Evolutionary conservation across 2,797 vertebrate genomes (phyloP).

Genomic region (Melanotaenia boesemani): DNA sequence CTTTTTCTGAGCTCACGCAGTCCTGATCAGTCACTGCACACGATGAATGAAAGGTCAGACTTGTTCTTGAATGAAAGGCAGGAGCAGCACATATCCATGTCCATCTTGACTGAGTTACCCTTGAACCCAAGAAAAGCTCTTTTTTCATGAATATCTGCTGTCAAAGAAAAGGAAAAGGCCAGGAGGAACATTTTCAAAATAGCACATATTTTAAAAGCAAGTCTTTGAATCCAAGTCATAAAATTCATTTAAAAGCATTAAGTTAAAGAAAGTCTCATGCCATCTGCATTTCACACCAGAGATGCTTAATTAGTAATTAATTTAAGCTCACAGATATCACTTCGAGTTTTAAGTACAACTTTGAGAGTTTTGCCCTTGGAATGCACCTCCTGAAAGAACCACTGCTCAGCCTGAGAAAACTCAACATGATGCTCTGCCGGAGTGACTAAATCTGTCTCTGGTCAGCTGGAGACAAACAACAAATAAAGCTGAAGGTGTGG

Average conservation of each 20-base stretch:
- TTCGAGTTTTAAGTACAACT: neutral
- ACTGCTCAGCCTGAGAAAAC: too few species aligned
- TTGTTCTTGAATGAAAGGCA: neutral
- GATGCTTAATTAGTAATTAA: too few species aligned
- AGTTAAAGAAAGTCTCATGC: neutral
- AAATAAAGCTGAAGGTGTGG: neutral
- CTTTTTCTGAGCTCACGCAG: constrained; percentile 1
- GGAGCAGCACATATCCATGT: neutral
- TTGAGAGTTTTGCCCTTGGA: neutral
- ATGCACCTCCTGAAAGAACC: neutral
- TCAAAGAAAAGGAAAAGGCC: constrained; percentile 2
- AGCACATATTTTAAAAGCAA: constrained; percentile 10
- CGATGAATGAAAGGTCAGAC: neutral
- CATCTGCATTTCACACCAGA: neutral
- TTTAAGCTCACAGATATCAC: too few species aligned
- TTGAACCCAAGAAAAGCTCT: neutral
- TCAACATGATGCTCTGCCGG: too few species aligned
- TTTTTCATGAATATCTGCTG: neutral
- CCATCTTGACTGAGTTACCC: neutral
- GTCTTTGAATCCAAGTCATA: constrained; percentile 5
- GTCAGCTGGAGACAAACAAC: neutral
- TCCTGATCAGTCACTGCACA: neutral
- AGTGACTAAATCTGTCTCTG: too few species aligned
- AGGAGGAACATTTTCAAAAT: neutral
- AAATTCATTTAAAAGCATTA: constrained; percentile 12